These are phyloP conservation scores for Psilopogon haemacephalus DNA, from an alignment of 2,113 vertebrate species.

Conservation along the genomic window DNA sequence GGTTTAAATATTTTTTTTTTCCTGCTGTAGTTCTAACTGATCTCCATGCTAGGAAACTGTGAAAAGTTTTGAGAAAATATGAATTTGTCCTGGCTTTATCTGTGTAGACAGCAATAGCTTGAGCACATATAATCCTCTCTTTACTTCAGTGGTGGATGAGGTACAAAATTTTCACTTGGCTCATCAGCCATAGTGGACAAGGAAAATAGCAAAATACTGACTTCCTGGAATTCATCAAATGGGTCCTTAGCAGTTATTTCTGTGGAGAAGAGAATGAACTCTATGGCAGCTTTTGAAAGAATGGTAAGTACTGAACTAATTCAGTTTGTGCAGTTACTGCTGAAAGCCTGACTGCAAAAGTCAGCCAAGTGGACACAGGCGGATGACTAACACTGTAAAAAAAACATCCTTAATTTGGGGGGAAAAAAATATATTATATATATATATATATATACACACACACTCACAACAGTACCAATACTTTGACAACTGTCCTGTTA, in stretches of 20 bases:
- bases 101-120: not conserved
- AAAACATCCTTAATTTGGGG: not conserved
- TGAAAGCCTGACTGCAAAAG: not conserved
- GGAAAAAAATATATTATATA: not conserved
- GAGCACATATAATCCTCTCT: not conserved
- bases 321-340: not conserved
- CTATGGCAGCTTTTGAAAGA: not conserved
- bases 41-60: not conserved
- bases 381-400: not conserved
- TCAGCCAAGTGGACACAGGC: not conserved
- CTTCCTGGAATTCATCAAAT: not conserved
- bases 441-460: not conserved
- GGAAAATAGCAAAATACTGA: not conserved
- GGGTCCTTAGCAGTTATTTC: not conserved
- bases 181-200: not conserved
- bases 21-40: not conserved
- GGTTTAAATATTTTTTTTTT: not conserved
- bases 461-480: not conserved
- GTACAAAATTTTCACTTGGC: not conserved
- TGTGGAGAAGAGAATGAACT: not conserved
- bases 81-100: not conserved
- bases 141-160: not conserved
- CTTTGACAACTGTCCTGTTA: not conserved
- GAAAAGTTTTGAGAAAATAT: not conserved
- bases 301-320: not conserved